Base-by-base conservation (phyloP, 2,888 invertebrate genomes). In the Phytoseiulus persimilis region DNA sequence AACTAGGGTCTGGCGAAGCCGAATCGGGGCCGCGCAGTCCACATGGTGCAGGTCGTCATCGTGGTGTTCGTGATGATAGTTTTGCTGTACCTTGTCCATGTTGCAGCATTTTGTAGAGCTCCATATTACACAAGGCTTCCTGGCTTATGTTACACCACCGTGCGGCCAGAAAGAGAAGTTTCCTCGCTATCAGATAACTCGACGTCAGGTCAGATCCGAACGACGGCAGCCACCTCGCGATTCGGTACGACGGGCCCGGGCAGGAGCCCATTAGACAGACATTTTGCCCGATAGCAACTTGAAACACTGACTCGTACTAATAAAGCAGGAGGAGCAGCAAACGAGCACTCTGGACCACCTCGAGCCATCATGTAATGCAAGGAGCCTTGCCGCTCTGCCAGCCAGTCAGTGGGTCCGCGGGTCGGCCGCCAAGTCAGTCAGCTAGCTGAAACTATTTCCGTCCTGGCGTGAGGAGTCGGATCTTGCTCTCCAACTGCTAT, bases 101-200 rank as follows among this genome's bases (percentile, higher is more conserved):
- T 45, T 87, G 87, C 32, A 87, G 31, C 87, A 87, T 33, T 33
- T 87, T 87, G 87, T 39, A 87, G 39, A 87, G 87, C 32, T 87
- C 87, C 33, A 87, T 87, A 45, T 87, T 87, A 45, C 32, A 87
- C 87, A 87, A 6, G 18, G 87, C 87, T 32, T 31, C 87, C 87
- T 87, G 87, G 23, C 87, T 87, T 39, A 87, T 87, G 45, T 33
- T 87, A 45, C 87, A 87, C 87, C 87, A 87, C 31, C 87, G 33
- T 0, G 87, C 87, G 31, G 87, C 45, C 87, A 87, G 45, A 23
- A 87, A 23, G 32, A 87, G 87, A 32, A 87, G 87, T 45, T 87
- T 87, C 23, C 87, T n/a, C 32, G 33, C 87, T 28, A 87, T 33
- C 87, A 39, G 33, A 23, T 87, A 87, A n/a, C 33, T 65, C 65